Percentiles rank a stretch among this genome's conserved stretches.
phyloP scores from a whole-genome alignment of 2,888 invertebrate genomes.

The Caenorhabditis angaria region DNA sequence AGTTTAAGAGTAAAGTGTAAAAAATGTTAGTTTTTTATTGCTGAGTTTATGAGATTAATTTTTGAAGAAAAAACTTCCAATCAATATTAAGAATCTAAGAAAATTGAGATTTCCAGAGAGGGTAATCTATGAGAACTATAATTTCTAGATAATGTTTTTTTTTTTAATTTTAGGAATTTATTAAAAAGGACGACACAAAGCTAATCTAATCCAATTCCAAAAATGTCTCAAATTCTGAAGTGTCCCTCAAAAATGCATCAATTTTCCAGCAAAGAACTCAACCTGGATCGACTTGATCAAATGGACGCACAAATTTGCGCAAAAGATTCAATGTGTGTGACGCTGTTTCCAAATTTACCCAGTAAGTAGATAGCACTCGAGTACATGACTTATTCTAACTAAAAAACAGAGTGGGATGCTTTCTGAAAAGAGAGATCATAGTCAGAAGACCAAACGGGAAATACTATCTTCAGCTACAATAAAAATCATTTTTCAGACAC shows the following conservation, averaged over 20 bases:
- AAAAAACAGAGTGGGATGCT: neutral
- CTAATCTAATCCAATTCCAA: too few relatives aligned
- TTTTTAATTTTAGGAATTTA: too few relatives aligned
- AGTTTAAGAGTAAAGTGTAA: too few relatives aligned
- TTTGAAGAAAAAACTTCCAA: neutral
- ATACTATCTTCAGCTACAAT: neutral
- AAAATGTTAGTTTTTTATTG: too few relatives aligned
- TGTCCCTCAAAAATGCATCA: neutral
- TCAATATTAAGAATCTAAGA: neutral
- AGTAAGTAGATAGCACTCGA: conserved; percentile 16
- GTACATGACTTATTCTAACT: neutral
- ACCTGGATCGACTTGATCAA: conserved; percentile 33
- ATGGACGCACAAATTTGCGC: conserved; percentile 52
- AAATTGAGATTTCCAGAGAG: too few relatives aligned
- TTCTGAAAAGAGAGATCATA: neutral
- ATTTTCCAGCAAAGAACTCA: conserved; percentile 32
- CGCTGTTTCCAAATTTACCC: conserved; percentile 47
- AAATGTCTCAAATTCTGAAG: neutral
- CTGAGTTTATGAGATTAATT: too few relatives aligned
- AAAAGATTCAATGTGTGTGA: conserved; percentile 46
- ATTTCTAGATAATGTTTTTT: too few relatives aligned
- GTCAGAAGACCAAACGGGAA: neutral
- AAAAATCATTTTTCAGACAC: conserved; percentile 25
- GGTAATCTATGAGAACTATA: too few relatives aligned
- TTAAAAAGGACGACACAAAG: too few relatives aligned